Conservation (phyloP, 2,113 vertebrate species). For the Thomomys bottae region DNA sequence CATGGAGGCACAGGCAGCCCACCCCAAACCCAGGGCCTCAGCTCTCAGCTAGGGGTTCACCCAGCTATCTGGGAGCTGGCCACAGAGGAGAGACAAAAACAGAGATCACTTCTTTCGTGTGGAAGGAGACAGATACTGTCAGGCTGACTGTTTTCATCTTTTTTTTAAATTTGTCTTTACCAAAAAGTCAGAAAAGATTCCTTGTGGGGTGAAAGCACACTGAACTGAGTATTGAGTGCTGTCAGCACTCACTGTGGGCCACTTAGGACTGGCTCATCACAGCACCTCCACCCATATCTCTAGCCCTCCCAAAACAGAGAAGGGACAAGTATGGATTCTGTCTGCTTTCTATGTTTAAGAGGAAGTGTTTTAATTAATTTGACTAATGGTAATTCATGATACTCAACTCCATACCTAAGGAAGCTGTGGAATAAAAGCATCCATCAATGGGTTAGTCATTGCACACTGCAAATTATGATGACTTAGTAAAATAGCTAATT, state of each 20-base stretch:
- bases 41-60: background rate
- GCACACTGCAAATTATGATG: background rate
- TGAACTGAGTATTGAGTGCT: background rate
- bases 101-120: background rate
- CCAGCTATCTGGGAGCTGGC: background rate
- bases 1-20: background rate
- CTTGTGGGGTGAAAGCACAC: background rate
- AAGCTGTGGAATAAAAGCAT: constrained; percentile 37
- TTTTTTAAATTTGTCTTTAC: constrained; percentile 12
- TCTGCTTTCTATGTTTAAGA: constrained; percentile 35
- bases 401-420: constrained; percentile 21
- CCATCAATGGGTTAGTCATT: constrained; percentile 22
- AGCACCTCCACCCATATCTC: background rate
- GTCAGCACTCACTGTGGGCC: background rate
- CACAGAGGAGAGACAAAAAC: background rate
- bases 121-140: background rate
- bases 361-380: background rate
- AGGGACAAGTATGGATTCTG: background rate
- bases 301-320: background rate
- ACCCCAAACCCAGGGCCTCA: no score
- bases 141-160: background rate
- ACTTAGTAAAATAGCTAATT: constrained; percentile 57
- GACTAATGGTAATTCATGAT: constrained; percentile 60
- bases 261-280: background rate
- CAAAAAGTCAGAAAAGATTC: background rate